Evolutionary conservation across 2,113 vertebrate species (phyloP).

Genomic region (Symphodus melops): DNA sequence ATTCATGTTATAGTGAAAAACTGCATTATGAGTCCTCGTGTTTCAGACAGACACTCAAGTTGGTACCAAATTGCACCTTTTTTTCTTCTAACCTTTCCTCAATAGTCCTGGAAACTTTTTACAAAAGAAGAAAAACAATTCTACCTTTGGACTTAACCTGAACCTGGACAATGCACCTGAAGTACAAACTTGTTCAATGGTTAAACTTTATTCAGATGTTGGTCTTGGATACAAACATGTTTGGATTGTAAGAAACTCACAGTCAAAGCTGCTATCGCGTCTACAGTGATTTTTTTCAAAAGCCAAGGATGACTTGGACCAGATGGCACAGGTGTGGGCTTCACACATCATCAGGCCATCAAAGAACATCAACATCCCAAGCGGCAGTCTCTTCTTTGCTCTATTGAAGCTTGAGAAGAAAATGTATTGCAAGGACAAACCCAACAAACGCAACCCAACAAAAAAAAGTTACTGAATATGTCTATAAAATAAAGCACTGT

Average conservation of each 20-base stretch:
- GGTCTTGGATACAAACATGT: not conserved
- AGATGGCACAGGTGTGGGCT: constrained; percentile 36
- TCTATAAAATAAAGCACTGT: not conserved
- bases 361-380: constrained; percentile 20
- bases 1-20: too few species aligned
- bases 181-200: not conserved
- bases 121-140: too few species aligned
- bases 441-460: not conserved
- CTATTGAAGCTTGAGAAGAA: constrained; percentile 6
- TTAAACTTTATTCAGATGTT: not conserved
- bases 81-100: too few species aligned
- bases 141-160: not conserved
- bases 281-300: not conserved
- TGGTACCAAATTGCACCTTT: too few species aligned
- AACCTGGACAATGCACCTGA: not conserved
- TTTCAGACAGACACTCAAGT: too few species aligned
- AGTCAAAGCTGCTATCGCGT: not conserved
- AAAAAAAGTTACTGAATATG: not conserved
- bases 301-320: constrained; percentile 9
- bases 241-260: not conserved
- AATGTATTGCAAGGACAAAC: not conserved
- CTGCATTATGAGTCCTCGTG: too few species aligned
- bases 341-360: constrained; percentile 36
- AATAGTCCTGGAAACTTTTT: too few species aligned
- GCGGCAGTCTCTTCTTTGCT: constrained; percentile 8